Base-by-base conservation (phyloP, 2,888 invertebrate genomes). In the Arrhopalites spinosus region DNA sequence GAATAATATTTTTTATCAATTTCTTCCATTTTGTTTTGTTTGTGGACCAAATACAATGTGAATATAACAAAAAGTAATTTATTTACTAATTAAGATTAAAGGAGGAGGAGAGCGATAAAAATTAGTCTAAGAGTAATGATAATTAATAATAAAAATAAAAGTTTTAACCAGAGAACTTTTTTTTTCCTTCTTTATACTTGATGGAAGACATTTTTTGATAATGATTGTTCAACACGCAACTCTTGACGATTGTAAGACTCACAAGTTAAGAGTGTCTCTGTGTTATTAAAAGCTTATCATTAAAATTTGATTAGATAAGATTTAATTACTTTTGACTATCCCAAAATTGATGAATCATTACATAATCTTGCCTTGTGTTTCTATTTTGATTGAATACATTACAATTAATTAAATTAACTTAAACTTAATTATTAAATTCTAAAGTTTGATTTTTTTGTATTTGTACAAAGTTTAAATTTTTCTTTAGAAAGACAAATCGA, bases 401-500 rank as follows among this genome's bases (percentile, higher is more conserved):
- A 7, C 3, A 7, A 36, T 11, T 7, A 7, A 11, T 36, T 36
- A 36, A 7, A 36, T 11, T 7, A 7, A 11, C 50, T 50, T 50
- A 50, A 8, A 3, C 3, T 50, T 50, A 50, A 8, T n/a, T 53
- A 53, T 20, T 53, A 53, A 36, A 23, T 8, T 53, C 53, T 53
- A 50, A 50, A n/a, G 20, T 59, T 20, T 53, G 13, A n/a, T 53
- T 2, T 23, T 59, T 20, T 8, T 59, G 23, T 20, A 7, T 59
- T 59, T 59, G 59, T 59, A 59, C 59, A 59, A 59, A 25, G n/a
- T n/a, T n/a, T n/a, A n/a, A n/a, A n/a, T n/a, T 36, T 36, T 36
- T 36, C 11, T 45, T 67, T 43, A 67, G 67, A 67, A 67, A 67
- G 67, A 45, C 67, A 67, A 67, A 67, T 45, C 23, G 67, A 67